Conservation (phyloP, 64 coral and sea anemone species). For the Montipora capricornis region DNA sequence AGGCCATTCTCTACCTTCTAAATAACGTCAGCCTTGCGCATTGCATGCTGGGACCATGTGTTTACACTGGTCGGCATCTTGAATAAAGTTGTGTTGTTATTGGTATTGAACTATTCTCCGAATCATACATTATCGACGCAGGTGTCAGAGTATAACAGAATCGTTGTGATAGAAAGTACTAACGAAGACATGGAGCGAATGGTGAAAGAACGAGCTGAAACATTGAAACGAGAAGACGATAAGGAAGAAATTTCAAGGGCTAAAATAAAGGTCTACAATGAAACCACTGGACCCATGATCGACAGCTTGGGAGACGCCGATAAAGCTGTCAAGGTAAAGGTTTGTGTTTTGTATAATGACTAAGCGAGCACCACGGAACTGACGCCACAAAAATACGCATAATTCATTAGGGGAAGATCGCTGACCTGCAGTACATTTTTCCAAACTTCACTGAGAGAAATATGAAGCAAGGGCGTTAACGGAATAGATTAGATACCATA, state of each 20-base stretch:
- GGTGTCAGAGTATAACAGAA: constrained; percentile 81
- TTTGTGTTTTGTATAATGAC: neutral
- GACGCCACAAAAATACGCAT: too few relatives aligned
- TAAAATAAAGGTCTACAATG: constrained; percentile 81
- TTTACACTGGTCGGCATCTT: neutral
- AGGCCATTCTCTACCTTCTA: neutral
- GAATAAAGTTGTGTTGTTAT: constrained; percentile 26
- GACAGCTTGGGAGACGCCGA: constrained; percentile 52
- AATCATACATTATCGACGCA: neutral
- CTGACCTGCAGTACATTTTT: too few relatives aligned
- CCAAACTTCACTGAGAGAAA: too few relatives aligned
- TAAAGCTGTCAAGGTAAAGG: constrained; percentile 67
- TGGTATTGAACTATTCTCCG: too few relatives aligned
- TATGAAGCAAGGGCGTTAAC: too few relatives aligned
- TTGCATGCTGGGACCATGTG: neutral
- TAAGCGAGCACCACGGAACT: too few relatives aligned
- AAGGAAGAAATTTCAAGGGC: constrained; percentile 76
- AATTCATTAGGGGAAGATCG: too few relatives aligned
- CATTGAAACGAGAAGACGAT: constrained; percentile 47
- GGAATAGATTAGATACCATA: too few relatives aligned
- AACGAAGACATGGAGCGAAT: constrained; percentile 74
- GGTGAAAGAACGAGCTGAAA: constrained; percentile 60
- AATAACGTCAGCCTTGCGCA: neutral
- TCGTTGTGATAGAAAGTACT: constrained; percentile 73
- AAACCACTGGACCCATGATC: constrained; percentile 65